Percentiles rank a stretch among this genome's conserved stretches.
These are phyloP conservation scores for Drosophila azteca DNA, from an alignment of 1,140 invertebrate genomes.

Conservation along the genomic window DNA sequence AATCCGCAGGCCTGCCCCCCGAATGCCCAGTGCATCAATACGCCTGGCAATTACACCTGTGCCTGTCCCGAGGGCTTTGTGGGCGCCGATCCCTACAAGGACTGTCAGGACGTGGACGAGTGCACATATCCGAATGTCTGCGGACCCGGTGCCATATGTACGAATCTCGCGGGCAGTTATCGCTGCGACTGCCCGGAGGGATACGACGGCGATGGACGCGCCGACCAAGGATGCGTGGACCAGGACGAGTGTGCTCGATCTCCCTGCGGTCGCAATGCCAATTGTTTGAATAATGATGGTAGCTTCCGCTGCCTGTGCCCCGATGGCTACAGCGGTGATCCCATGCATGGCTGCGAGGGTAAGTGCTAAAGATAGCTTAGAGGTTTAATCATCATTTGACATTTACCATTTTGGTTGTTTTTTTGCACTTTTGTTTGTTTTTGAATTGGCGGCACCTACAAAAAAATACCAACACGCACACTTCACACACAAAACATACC, in stretches of 20 bases:
- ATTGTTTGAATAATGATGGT: conserved; percentile 89
- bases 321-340: conserved; percentile 90
- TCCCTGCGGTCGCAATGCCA: conserved; percentile 89
- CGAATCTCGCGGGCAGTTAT: conserved; percentile 91
- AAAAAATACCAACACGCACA: conserved; percentile 29
- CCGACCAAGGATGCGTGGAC: conserved; percentile 88
- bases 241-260: conserved; percentile 88
- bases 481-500: conserved; percentile 33
- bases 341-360: conserved; percentile 89
- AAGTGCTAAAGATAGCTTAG: conserved; percentile 60
- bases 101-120: conserved; percentile 93
- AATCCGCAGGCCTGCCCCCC: conserved; percentile 90
- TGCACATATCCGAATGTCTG: conserved; percentile 90
- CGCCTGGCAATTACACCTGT: conserved; percentile 94
- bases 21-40: conserved; percentile 92
- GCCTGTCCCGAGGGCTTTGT: conserved; percentile 91
- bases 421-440: conserved; percentile 57
- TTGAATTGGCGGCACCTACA: conserved; percentile 54
- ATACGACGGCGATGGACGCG: conserved; percentile 89
- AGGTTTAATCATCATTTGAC: background rate
- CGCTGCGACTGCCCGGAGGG: conserved; percentile 93
- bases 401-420: conserved; percentile 59
- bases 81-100: conserved; percentile 92
- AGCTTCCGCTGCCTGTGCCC: conserved; percentile 91
- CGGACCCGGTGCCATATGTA: conserved; percentile 90